These are phyloP conservation scores for Tangara arthus DNA, from an alignment of 2,797 vertebrate genomes.

Conservation along the genomic window DNA sequence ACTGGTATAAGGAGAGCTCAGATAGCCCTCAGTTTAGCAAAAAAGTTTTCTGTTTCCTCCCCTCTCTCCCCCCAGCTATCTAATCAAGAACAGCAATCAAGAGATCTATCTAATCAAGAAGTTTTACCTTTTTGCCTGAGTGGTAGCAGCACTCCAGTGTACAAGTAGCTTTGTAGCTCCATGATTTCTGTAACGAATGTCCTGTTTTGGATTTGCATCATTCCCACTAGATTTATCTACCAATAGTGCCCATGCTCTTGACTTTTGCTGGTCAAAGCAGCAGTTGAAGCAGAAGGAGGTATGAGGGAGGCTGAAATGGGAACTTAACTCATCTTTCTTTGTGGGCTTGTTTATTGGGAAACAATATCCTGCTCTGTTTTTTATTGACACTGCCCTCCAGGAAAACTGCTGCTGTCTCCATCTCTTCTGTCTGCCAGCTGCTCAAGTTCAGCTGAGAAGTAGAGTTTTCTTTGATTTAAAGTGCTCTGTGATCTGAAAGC, in stretches of 20 bases:
- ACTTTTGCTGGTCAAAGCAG: neutral
- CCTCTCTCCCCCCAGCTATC: neutral
- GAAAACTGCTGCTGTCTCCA: neutral
- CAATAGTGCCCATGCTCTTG: neutral
- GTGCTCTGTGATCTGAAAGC: neutral
- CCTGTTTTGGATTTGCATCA: neutral
- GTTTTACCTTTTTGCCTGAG: neutral
- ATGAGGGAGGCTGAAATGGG: neutral
- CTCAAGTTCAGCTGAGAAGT: neutral
- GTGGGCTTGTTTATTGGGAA: neutral
- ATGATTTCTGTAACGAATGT: neutral
- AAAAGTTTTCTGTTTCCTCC: neutral
- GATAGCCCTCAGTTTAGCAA: neutral
- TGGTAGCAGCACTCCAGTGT: neutral
- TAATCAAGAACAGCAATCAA: neutral
- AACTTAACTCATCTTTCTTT: neutral
- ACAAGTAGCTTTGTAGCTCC: neutral
- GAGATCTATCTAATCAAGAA: neutral
- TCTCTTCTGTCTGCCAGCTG: neutral
- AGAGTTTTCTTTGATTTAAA: neutral
- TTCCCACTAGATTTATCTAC: neutral
- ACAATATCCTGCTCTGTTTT: neutral
- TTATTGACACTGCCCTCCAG: neutral
- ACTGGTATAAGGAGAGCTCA: neutral
- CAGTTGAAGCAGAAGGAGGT: neutral